Base-by-base conservation (phyloP, 2,888 invertebrate genomes). In the Drosophila sordidula region DNA sequence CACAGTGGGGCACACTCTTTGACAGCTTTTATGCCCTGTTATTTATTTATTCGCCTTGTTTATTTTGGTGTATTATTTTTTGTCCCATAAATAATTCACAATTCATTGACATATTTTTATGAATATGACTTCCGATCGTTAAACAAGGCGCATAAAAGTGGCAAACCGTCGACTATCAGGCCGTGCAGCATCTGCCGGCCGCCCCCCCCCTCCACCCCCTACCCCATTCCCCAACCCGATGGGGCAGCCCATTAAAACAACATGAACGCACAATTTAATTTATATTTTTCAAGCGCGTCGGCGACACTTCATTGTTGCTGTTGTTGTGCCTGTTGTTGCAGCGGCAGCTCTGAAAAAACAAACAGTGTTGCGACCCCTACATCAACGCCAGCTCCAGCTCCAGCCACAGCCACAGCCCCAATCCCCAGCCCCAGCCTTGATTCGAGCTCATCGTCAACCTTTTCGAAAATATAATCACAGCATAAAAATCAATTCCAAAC, bases 251-350 rank as follows among this genome's bases (percentile, higher is more conserved):
- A 85, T 85, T 85, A 88, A 85, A 85, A 85, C 84, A 86, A 88
- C 83, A 87, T 83, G 88, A 84, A 86, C 88, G 84, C 83, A 83
- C 88, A 85, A 88, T 85, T 85, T 85, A 85, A 88, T 88, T 85
- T 86, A 86, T 86, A 87, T 87, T 87, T 87, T 82, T 83, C 80
- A 78, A 80, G 86, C 88, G 83, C 74, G 81, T 70, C 80, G 69
- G 73, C 58, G 65, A 75, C 74, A 75, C 74, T 75, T 75, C 77
- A 71, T 76, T 76, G 22, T 38, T 41, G 18, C 29, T 49, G 34
- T 39, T 49, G 57, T 42, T 36, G 49, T 44, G 18, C 2, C 6
- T 32, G 32, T 32, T 32, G 4, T 34, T 34, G 34, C 34, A 29
- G 45, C 32, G 36, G 49, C 26, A 11, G 41, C 51, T 29, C 39